phyloP scores from a whole-genome alignment of 2,113 vertebrate species.

The Pseudopodoces humilis region DNA sequence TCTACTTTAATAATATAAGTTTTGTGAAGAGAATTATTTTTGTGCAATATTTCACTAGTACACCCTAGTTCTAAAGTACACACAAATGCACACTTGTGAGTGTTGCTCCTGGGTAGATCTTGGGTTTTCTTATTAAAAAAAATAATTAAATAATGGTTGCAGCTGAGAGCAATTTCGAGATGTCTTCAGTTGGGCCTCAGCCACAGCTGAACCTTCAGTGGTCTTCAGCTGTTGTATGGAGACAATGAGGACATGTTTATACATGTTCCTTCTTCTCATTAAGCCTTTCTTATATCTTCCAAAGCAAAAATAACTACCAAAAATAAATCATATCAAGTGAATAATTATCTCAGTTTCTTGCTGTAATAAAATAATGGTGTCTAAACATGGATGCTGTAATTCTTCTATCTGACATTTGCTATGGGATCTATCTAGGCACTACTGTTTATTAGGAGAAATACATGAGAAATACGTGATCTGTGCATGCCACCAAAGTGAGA shows the following conservation, averaged over 20 bases:
- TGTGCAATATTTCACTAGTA: neutral
- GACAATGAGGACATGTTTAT: neutral
- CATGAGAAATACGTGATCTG: neutral
- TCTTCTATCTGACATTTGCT: neutral
- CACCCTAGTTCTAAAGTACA: neutral
- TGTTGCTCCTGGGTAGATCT: neutral
- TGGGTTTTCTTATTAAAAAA: neutral
- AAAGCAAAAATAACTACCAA: neutral
- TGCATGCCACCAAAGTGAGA: neutral
- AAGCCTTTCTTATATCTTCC: neutral
- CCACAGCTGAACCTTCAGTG: neutral
- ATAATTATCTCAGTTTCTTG: conserved; percentile 1
- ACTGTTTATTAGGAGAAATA: neutral
- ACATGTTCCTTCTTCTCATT: neutral
- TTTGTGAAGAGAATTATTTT: neutral
- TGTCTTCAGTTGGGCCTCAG: neutral
- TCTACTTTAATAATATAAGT: neutral
- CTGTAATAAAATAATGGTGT: conserved; percentile 12
- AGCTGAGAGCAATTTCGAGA: neutral
- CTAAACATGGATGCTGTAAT: neutral
- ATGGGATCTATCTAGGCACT: neutral
- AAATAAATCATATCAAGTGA: neutral
- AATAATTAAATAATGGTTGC: neutral
- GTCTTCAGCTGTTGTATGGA: neutral
- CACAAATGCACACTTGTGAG: neutral